Conservation (phyloP, 1,140 invertebrate genomes). For the Drosophila arawakana region DNA sequence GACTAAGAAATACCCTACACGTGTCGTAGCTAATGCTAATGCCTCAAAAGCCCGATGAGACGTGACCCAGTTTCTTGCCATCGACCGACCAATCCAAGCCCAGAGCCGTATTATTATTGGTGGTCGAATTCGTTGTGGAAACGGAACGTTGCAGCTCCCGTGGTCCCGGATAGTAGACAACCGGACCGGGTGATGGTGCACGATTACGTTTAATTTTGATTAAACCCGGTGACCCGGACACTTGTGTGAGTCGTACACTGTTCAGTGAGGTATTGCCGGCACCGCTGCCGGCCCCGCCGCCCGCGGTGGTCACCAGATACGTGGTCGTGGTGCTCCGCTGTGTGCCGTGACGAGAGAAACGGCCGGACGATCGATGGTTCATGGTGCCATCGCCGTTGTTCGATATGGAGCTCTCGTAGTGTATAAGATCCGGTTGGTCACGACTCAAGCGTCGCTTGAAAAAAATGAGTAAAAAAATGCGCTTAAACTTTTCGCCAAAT, state of each 20-base stretch:
- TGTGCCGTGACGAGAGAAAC: slow-evolving; percentile 88
- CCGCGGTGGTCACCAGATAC: slow-evolving; percentile 68
- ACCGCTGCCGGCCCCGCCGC: slow-evolving; percentile 78
- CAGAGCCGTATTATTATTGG: slow-evolving; percentile 78
- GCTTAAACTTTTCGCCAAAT: slow-evolving; percentile 98
- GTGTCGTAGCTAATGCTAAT: slow-evolving; percentile 4
- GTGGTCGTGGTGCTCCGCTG: slow-evolving; percentile 85
- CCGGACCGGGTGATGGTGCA: slow-evolving; percentile 87
- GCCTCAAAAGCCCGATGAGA: slow-evolving; percentile 72
- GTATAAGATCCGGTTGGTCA: slow-evolving; percentile 90
- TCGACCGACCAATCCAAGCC: slow-evolving; percentile 75
- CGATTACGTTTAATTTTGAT: slow-evolving; percentile 78
- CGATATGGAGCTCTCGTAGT: slow-evolving; percentile 92
- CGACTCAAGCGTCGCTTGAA: slow-evolving; percentile 88
- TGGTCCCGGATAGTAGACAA: slow-evolving; percentile 88
- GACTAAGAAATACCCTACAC: slow-evolving; percentile 36
- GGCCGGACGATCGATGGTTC: slow-evolving; percentile 88
- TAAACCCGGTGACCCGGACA: slow-evolving; percentile 71
- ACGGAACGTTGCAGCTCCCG: slow-evolving; percentile 75
- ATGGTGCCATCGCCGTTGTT: slow-evolving; percentile 88
- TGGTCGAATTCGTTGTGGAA: slow-evolving; percentile 63
- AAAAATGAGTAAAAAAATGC: slow-evolving; percentile 94
- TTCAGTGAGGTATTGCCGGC: slow-evolving; percentile 84
- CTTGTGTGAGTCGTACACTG: slow-evolving; percentile 72
- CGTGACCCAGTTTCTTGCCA: slow-evolving; percentile 71